Evolutionary conservation across 1,140 invertebrate species (phyloP).

Genomic region (Papilio helenus): DNA sequence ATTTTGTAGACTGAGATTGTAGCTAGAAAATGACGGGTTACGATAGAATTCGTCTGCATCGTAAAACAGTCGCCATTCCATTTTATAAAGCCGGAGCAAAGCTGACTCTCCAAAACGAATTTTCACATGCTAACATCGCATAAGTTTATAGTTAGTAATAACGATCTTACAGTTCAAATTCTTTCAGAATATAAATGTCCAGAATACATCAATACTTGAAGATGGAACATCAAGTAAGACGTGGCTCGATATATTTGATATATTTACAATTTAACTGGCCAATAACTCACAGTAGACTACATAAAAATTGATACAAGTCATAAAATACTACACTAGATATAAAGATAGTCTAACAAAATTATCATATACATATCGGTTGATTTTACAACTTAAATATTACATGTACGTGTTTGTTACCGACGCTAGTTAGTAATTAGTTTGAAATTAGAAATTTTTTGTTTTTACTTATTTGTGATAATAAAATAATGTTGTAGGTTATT

Average conservation of each 20-base stretch:
- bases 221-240: background rate
- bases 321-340: slow-evolving; percentile 4
- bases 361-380: background rate
- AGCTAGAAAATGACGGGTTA: slow-evolving; percentile 18
- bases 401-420: background rate
- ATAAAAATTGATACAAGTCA: slow-evolving; percentile 14
- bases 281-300: slow-evolving; percentile 18
- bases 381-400: background rate
- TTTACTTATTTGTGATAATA: no score
- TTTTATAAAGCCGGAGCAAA: slow-evolving; percentile 27
- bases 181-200: slow-evolving; percentile 4
- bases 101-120: slow-evolving; percentile 21
- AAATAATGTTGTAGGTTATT: background rate
- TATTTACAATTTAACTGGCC: slow-evolving; percentile 12
- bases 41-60: slow-evolving; percentile 29
- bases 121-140: slow-evolving; percentile 6
- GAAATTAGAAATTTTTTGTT: no score
- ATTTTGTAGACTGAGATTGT: slow-evolving; percentile 27
- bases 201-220: slow-evolving; percentile 1
- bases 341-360: background rate
- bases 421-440: no score
- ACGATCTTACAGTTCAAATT: slow-evolving; percentile 5
- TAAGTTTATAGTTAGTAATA: slow-evolving; percentile 18
- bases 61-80: slow-evolving; percentile 24
- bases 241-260: background rate